Percentiles rank a stretch among this genome's conserved stretches.
phyloP scores from a whole-genome alignment of 2,113 vertebrate genomes.

The Sceloporus tristichus region DNA sequence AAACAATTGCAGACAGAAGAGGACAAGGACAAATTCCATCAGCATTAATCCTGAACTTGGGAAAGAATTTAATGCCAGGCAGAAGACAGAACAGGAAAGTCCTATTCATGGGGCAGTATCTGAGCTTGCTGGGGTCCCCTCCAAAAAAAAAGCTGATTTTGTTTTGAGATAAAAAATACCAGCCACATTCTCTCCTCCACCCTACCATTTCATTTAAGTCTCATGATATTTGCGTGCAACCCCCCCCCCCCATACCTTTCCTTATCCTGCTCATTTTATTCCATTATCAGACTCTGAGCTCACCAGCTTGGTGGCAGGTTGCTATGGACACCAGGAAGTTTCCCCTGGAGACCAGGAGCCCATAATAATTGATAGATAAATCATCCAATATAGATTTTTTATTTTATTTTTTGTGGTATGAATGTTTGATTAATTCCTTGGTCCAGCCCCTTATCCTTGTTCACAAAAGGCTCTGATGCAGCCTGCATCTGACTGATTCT shows the following conservation, averaged over 20 bases:
- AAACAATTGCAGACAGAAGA: slow-evolving; percentile 31
- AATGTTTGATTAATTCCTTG: slow-evolving; percentile 50
- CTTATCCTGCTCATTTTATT: background rate
- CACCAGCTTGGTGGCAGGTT: slow-evolving; percentile 58
- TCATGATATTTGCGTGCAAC: background rate
- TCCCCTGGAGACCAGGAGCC: slow-evolving; percentile 63
- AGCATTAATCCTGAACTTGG: slow-evolving; percentile 25
- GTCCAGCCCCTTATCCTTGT: slow-evolving; percentile 16
- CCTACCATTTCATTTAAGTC: slow-evolving; percentile 12
- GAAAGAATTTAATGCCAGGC: slow-evolving; percentile 28
- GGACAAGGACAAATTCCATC: slow-evolving; percentile 59
- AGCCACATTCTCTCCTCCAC: background rate
- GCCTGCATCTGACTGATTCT: slow-evolving; percentile 27
- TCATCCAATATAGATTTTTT: slow-evolving; percentile 35
- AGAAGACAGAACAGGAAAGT: background rate
- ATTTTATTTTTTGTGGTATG: background rate
- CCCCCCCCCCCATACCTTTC: background rate
- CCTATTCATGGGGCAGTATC: background rate
- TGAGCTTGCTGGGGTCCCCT: background rate
- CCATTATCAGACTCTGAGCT: slow-evolving; percentile 11
- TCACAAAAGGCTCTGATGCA: slow-evolving; percentile 24
- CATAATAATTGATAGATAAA: slow-evolving; percentile 44
- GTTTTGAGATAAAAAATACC: background rate
- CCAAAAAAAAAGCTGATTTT: background rate
- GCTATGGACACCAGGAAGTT: slow-evolving; percentile 73